These are phyloP conservation scores for Vanessa tameamea DNA, from an alignment of 1,140 invertebrate genomes.

Conservation along the genomic window DNA sequence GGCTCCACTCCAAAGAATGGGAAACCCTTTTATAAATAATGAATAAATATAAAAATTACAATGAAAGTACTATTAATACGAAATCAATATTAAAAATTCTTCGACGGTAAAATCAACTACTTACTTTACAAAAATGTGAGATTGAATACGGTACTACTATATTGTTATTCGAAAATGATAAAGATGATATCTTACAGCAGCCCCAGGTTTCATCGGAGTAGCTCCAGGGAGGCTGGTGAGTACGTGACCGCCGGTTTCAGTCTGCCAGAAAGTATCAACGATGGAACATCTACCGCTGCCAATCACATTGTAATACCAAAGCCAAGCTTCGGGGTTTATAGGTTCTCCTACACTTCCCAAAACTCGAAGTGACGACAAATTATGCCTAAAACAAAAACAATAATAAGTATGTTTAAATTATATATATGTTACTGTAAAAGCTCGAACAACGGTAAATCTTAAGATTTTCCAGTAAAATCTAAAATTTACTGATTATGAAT, in stretches of 20 bases:
- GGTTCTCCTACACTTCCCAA: slow-evolving; percentile 98
- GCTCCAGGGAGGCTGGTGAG: slow-evolving; percentile 96
- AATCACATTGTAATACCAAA: slow-evolving; percentile 96
- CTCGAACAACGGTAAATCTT: too few species aligned
- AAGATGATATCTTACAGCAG: slow-evolving; percentile 87
- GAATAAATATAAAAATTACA: too few species aligned
- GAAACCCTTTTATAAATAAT: slow-evolving; percentile 85
- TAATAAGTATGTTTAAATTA: too few species aligned
- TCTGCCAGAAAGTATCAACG: slow-evolving; percentile 99
- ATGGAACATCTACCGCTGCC: slow-evolving; percentile 92
- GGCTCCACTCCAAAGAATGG: slow-evolving; percentile 98
- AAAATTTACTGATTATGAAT: too few species aligned
- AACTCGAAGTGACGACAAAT: slow-evolving; percentile 86
- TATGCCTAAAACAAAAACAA: slow-evolving; percentile 74
- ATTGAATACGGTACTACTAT: too few species aligned
- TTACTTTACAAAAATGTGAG: neutral
- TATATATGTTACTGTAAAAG: too few species aligned
- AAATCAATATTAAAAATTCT: neutral
- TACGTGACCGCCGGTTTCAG: slow-evolving; percentile 97
- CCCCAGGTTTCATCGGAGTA: slow-evolving; percentile 97
- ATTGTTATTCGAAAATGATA: neutral
- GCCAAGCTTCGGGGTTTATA: slow-evolving; percentile 98
- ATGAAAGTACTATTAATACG: too few species aligned
- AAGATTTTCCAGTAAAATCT: too few species aligned
- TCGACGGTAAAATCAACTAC: neutral